Evolutionary conservation across 2,888 invertebrate species (phyloP), one percentile per base, ranked within the genome.

Genomic region (Idaea dimidiata): DNA sequence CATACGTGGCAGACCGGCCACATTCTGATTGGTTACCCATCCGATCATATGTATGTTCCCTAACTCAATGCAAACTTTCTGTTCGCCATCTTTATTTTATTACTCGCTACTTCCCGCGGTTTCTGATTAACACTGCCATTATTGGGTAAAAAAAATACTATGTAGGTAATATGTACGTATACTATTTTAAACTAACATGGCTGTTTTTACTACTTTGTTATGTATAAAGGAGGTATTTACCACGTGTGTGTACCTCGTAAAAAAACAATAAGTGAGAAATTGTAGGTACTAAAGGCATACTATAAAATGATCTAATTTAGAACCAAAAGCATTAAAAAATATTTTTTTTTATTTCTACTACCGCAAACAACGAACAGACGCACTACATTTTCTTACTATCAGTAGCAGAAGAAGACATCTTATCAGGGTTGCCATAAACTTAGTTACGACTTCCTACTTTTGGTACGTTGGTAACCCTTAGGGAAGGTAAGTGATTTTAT

Each of bases 1-100:
- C 71, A 58, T 53, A 67, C 63, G 53, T 60, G 64, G 59, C 65
- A 59, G 58, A 63, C 60, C 62, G 62, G 65, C 71, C 70, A 86
- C 87, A 74, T 86, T 86, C 81, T 82, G 87, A 87, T 88, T 87
- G 87, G 83, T 84, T 81, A 82, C 79, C 80, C 77, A 79, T 75
- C 78, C 81, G 78, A 84, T 87, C 86, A 86, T 82, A 81, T 77
- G 80, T 82, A 81, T 77, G 80, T 77, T 76, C 16, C 33, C 43
- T 53, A 64, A 64, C 57, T 61, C 60, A n/a, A 53, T 57, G 53
- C 43, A 32, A 56, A 59, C 61, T 62, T 60, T 64, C 62, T 64
- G 62, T 54, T 58, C 68, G 77, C 69, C 81, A 86, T 85, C 77
- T 83, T 86, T 88, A 88, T 88, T n/a, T 88, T 88, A 87, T 24